Conservation (phyloP, 2,797 vertebrate genomes). For the Catostomus latipinnis region DNA sequence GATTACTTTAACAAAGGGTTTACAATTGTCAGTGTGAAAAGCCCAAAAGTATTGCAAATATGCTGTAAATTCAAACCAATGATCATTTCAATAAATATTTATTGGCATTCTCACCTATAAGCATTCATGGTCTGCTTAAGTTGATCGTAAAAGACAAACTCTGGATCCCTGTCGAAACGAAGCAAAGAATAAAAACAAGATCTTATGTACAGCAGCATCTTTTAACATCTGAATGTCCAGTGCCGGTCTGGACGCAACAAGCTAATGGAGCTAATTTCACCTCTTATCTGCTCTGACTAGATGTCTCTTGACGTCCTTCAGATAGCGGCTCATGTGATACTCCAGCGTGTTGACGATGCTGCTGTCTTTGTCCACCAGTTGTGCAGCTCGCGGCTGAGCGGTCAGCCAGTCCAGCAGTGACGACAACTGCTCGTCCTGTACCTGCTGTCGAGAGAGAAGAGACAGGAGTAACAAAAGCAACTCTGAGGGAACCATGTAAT, state of each 20-base stretch:
- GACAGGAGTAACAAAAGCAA: neutral
- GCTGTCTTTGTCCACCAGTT: constrained; percentile 95
- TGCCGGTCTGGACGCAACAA: neutral
- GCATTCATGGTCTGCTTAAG: constrained; percentile 99
- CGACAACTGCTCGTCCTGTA: constrained; percentile 93
- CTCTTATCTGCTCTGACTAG: constrained; percentile 95
- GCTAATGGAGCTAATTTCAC: constrained; percentile 66
- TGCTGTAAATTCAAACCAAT: neutral
- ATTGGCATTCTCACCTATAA: constrained; percentile 83
- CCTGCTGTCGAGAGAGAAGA: constrained; percentile 76
- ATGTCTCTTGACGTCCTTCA: constrained; percentile 95
- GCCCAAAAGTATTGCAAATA: neutral
- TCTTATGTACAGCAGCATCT: too few species aligned
- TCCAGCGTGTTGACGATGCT: constrained; percentile 92
- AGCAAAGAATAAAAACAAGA: neutral
- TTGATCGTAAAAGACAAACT: constrained; percentile 99
- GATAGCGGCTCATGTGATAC: constrained; percentile 89
- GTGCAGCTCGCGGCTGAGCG: constrained; percentile 92
- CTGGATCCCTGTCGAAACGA: constrained; percentile 86
- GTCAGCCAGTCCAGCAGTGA: constrained; percentile 96
- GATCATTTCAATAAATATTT: neutral
- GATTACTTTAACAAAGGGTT: neutral
- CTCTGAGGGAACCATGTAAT: too few species aligned
- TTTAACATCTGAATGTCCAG: neutral
- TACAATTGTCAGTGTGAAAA: neutral